Evolutionary conservation across 2,797 vertebrate species (phyloP), one percentile per base, ranked within the genome.

Genomic region (Urosaurus nigricauda): DNA sequence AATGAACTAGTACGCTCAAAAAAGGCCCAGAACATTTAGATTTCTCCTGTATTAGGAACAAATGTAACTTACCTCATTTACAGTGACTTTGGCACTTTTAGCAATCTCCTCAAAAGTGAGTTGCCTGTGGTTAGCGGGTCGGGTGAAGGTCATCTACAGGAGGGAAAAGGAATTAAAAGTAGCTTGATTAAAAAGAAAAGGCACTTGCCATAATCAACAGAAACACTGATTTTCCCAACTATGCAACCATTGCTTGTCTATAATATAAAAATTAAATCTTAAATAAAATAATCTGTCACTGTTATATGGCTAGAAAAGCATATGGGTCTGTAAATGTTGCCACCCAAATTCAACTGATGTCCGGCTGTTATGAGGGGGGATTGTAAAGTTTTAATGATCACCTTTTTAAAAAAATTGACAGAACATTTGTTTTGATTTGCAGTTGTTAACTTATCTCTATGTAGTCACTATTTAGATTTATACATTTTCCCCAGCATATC

Each of bases 111-210:
- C 98, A 91, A 99, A 99, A 53, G 98, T 99, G 91, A 99, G 98
- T 93, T 99, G 98, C 85, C 99, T 97, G 96, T 99, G 97, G 89
- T 99, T 99, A 40, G 99, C 98, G 0, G 99, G 99, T 24, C 99
- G 98, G 81, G 98, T 99, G 96, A 99, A 99, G 24, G 99, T 99
- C 99, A 99, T 99, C 99, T 99, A 94, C 0, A 83, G 79, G 91
- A 91, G 51, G 63, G 5, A 51, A 77, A 40, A 63, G 40, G 53
- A 68, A 35, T 21, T 89, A 26, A 65, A 73, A 71, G 0, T 47
- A 21, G 14, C 35, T 40, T 26, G 24, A 8, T 19, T 26, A 77
- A 86, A 37, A 74, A 0, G 9, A 4, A 0, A 16, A 29, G 19
- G 89, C 12, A 79, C 16, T 73, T 4, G 35, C 81, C 8, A 0